These are phyloP conservation scores for Lepus europaeus DNA, from an alignment of 2,113 vertebrate genomes.

Conservation along the genomic window DNA sequence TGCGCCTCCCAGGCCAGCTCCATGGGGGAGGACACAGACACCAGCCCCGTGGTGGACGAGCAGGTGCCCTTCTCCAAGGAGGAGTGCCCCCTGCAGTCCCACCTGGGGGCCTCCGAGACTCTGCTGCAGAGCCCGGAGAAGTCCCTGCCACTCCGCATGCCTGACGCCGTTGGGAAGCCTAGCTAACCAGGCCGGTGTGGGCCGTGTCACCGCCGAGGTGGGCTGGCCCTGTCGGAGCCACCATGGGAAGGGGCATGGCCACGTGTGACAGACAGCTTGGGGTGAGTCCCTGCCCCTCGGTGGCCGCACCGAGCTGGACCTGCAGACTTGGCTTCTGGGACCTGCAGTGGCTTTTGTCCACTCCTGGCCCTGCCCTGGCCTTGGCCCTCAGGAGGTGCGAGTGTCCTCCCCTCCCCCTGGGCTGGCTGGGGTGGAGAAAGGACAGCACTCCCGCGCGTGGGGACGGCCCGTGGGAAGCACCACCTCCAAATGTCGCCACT, in stretches of 20 bases:
- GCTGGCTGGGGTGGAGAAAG: background rate
- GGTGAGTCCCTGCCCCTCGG: background rate
- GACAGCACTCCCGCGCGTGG: background rate
- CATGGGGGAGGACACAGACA: fast-evolving
- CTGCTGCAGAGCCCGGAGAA: slow-evolving; percentile 74
- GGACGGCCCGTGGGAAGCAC: background rate
- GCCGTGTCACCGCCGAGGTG: background rate
- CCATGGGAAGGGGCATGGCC: background rate
- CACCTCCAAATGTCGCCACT: background rate
- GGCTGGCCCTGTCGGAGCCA: background rate
- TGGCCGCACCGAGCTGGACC: background rate
- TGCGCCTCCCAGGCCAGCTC: slow-evolving; percentile 67
- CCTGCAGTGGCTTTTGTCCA: background rate
- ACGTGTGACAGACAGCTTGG: background rate
- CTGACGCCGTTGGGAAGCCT: slow-evolving; percentile 79
- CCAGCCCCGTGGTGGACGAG: slow-evolving; percentile 1
- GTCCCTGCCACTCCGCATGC: slow-evolving; percentile 78
- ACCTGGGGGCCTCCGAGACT: slow-evolving; percentile 50
- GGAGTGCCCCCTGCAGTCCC: slow-evolving; percentile 74
- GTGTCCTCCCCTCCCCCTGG: background rate
- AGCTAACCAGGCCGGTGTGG: slow-evolving; percentile 45
- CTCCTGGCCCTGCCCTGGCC: background rate
- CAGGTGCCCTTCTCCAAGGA: slow-evolving; percentile 84
- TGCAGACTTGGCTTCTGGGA: background rate
- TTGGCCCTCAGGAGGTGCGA: background rate